Evolutionary conservation across 2,797 vertebrate species (phyloP).

Genomic region (Microchirus variegatus): DNA sequence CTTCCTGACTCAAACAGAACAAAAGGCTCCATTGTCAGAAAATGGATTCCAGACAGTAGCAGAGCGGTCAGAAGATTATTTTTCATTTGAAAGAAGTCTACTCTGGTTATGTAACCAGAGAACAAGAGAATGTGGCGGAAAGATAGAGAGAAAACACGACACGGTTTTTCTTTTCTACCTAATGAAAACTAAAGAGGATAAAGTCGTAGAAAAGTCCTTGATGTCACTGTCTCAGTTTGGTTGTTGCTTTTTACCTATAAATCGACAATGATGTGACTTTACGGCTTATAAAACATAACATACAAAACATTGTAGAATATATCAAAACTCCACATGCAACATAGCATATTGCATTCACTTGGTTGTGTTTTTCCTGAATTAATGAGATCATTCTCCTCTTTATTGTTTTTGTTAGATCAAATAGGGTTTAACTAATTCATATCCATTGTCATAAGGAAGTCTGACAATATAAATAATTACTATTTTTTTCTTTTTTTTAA

Average conservation of each 20-base stretch:
- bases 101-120: conserved; percentile 63
- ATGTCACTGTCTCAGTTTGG: conserved; percentile 9
- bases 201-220: conserved; percentile 28
- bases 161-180: conserved; percentile 25
- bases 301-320: no score
- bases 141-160: conserved; percentile 24
- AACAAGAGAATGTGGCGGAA: conserved; percentile 26
- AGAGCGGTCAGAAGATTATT: conserved; percentile 64
- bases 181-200: conserved; percentile 34
- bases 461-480: no score
- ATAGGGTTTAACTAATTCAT: no score
- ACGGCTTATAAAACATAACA: no score
- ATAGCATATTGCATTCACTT: no score
- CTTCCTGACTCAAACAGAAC: conserved; percentile 73
- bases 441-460: no score
- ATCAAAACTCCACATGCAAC: background rate
- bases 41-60: conserved; percentile 72
- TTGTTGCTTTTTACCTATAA: background rate
- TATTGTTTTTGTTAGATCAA: no score
- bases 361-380: no score
- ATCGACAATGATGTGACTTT: no score
- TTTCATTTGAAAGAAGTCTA: conserved; percentile 61
- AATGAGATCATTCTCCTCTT: no score
- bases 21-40: conserved; percentile 81
- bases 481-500: no score